Conservation (phyloP, 30 jellyfish, hydroid and myxozoan species). For the Mastigias papua region DNA sequence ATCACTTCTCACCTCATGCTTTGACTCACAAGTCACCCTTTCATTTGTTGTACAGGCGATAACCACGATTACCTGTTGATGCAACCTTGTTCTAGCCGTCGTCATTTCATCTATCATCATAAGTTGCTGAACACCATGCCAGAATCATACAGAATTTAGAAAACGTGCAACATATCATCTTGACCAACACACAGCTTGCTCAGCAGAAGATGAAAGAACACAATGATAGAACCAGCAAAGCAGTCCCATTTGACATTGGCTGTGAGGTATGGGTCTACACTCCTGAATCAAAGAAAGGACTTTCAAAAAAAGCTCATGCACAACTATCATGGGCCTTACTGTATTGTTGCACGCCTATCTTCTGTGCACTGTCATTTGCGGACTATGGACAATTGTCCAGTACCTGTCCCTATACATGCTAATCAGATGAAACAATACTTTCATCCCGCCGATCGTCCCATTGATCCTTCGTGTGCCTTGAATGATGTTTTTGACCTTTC, state of each 20-base stretch:
- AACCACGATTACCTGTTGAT: background rate
- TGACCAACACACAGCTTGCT: constrained; percentile 22
- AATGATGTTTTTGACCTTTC: background rate
- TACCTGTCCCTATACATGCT: constrained; percentile 1
- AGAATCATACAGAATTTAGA: background rate
- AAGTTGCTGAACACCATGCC: constrained; percentile 32
- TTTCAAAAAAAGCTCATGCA: constrained; percentile 59
- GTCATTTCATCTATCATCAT: background rate
- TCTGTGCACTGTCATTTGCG: constrained; percentile 53
- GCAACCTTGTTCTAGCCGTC: background rate
- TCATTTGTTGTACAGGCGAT: background rate
- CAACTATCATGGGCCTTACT: constrained; percentile 64
- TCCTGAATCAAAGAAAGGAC: constrained; percentile 48
- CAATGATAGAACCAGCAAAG: background rate
- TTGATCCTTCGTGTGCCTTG: background rate
- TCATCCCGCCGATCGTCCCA: constrained; percentile 1
- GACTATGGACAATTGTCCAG: constrained; percentile 17
- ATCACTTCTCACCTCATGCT: too few relatives aligned
- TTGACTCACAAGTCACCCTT: background rate
- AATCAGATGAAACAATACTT: background rate
- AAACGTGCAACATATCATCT: background rate
- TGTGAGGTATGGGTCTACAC: constrained; percentile 68
- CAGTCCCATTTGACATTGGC: constrained; percentile 46
- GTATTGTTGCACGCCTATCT: constrained; percentile 41
- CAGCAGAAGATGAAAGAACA: constrained; percentile 47